phyloP scores from a whole-genome alignment of 2,888 invertebrate species.

The Caenorhabditis sp. region DNA sequence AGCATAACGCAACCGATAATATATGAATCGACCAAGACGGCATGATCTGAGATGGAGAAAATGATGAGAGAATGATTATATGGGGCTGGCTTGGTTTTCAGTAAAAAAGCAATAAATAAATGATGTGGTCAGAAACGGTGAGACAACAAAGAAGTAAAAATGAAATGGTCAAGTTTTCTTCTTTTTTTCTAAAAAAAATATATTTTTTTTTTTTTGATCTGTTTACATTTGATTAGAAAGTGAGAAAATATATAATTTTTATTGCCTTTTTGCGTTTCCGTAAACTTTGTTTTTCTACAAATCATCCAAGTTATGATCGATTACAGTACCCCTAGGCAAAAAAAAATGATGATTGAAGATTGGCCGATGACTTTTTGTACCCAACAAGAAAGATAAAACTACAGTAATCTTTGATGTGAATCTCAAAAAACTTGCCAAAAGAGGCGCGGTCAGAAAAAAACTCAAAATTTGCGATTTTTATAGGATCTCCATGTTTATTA shows the following conservation, averaged over 20 bases:
- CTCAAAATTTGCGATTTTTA: too few relatives aligned
- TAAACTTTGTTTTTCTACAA: neutral
- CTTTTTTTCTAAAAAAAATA: neutral
- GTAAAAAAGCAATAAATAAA: constrained; percentile 1
- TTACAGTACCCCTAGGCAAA: too few relatives aligned
- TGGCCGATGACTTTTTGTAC: too few relatives aligned
- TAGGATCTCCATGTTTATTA: too few relatives aligned
- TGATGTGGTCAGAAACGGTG: neutral
- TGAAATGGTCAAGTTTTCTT: neutral
- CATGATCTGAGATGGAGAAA: constrained; percentile 38
- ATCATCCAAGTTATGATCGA: too few relatives aligned
- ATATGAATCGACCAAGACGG: constrained; percentile 57
- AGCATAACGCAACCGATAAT: constrained; percentile 55
- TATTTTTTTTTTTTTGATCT: neutral
- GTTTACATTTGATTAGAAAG: neutral
- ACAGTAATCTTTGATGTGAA: neutral
- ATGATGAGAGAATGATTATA: too few relatives aligned
- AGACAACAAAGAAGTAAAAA: constrained; percentile 2
- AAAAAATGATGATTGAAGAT: too few relatives aligned
- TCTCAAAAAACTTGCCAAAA: too few relatives aligned
- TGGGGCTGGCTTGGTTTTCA: neutral
- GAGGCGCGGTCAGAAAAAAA: too few relatives aligned
- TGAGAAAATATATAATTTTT: neutral
- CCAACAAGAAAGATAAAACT: too few relatives aligned
- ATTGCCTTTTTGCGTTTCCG: neutral